These are phyloP conservation scores for Boulengeromyrus knoepffleri DNA, from an alignment of 2,113 vertebrate species.

Conservation along the genomic window DNA sequence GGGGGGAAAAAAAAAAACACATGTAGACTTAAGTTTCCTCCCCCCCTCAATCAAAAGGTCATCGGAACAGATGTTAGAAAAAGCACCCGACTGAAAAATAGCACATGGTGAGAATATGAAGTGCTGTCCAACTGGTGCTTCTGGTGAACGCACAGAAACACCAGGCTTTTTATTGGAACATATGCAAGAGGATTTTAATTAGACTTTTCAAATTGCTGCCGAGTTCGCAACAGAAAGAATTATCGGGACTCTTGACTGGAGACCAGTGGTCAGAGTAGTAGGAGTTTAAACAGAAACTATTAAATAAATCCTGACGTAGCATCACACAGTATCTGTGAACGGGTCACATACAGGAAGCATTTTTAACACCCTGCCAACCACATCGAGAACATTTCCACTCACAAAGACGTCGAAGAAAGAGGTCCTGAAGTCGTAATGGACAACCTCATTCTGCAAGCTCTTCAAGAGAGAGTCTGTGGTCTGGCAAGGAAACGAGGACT, in stretches of 20 bases:
- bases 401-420: slow-evolving; percentile 98
- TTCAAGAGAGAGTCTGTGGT: slow-evolving; percentile 68
- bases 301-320: background rate
- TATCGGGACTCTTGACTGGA: background rate
- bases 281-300: background rate
- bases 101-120: background rate
- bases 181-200: background rate
- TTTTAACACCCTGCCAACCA: background rate
- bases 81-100: background rate
- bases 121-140: background rate
- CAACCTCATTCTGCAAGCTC: slow-evolving; percentile 74
- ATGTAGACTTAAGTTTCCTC: background rate
- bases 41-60: background rate
- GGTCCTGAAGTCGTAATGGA: slow-evolving; percentile 69
- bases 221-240: background rate
- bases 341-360: background rate
- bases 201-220: background rate
- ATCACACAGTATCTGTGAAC: background rate
- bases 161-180: background rate
- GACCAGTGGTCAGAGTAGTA: background rate
- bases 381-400: slow-evolving; percentile 53
- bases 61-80: background rate
- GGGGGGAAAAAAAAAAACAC: background rate
- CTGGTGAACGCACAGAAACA: background rate
- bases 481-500: slow-evolving; percentile 46